Evolutionary conservation across 2,797 vertebrate species (phyloP), one percentile per base, ranked within the genome.

Genomic region (Hemitrygon akajei): DNA sequence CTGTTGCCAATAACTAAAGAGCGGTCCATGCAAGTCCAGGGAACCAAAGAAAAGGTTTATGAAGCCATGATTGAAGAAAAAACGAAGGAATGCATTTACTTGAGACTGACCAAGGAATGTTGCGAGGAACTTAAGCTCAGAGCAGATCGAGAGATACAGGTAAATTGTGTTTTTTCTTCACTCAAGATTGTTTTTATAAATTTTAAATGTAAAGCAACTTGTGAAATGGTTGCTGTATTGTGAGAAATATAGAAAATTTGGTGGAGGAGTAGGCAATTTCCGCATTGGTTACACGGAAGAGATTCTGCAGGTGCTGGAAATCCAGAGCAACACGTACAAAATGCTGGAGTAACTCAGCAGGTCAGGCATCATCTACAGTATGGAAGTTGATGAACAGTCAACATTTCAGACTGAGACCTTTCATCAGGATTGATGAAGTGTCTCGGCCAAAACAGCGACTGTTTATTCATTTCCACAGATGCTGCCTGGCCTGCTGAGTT

Each of bases 41-140:
- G 98, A 95, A 98, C 98, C 96, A 99, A 98, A 97, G 99, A 99
- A 96, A 98, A 98, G 27, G 99, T 99, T 94, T 99, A 98, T 93
- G 98, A 99, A 96, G 98, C 98, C 94, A 97, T 98, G 95, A 99
- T 99, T 20, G 99, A 99, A 96, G 99, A 99, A 95, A 99, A 99
- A 96, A 99, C 99, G 94, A 99, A 99, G 97, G 99, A 99, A 86
- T 99, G 99, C 97, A 99, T 99, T 96, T 99, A 99, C 96, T 96
- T 99, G 95, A 98, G 99, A 96, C 97, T 99, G 96, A 99, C 98
- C 96, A 99, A 97, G 96, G 97, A 98, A 95, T 99, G 99, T 97
- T 99, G 98, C 47, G 97, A 98, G 7, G 99, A 99, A 95, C 97
- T 99, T 91, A 97, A 97, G 84, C 98, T 99, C 94, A 97, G 96